Evolutionary conservation across 2,797 vertebrate species (phyloP).

Genomic region (Scyliorhinus canicula): DNA sequence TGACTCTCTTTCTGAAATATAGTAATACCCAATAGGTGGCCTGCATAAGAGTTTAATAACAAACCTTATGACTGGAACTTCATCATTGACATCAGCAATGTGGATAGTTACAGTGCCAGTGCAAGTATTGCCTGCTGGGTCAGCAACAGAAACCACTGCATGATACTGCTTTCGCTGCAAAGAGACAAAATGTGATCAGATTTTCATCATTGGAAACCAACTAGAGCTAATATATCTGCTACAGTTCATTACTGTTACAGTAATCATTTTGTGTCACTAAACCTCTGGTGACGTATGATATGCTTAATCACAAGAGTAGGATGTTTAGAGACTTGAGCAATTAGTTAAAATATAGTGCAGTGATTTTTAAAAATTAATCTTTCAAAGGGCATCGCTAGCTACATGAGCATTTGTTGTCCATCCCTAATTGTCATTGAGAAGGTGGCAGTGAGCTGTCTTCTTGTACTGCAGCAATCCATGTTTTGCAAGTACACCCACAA

Average conservation of each 20-base stretch:
- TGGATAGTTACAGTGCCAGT: constrained; percentile 18
- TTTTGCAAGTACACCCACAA: no score
- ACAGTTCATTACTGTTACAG: not conserved
- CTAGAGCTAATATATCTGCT: not conserved
- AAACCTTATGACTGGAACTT: constrained; percentile 7
- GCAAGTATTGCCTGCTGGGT: not conserved
- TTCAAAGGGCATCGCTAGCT: no score
- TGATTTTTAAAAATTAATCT: no score
- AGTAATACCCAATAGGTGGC: not conserved
- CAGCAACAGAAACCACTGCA: not conserved
- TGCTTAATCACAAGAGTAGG: not conserved
- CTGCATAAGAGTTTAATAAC: not conserved
- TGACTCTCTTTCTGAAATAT: not conserved
- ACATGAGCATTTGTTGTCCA: no score
- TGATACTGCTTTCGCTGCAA: not conserved
- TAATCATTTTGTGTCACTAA: not conserved
- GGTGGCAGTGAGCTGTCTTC: no score
- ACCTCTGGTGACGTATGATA: not conserved
- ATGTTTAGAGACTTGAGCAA: not conserved
- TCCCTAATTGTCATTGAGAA: no score
- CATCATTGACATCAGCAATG: constrained; percentile 29
- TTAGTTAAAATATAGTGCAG: not conserved
- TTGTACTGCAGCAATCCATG: no score
- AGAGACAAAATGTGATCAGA: not conserved
- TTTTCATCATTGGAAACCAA: not conserved